Conservation (phyloP, 2,113 vertebrate species). For the Tachycineta bicolor region DNA sequence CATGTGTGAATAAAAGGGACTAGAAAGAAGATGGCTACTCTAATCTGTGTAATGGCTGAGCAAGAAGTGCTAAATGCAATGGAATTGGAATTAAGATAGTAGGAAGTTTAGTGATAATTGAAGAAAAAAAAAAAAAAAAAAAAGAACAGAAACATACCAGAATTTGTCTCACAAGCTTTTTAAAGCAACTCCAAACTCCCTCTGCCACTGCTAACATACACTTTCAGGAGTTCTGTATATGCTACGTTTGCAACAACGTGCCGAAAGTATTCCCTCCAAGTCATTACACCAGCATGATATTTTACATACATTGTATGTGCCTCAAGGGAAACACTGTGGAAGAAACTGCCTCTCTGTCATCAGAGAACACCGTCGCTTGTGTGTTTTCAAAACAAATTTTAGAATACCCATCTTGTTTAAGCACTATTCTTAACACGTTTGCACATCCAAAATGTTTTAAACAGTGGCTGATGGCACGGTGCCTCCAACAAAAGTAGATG, state of each 20-base stretch:
- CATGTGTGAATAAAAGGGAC: background rate
- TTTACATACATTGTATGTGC: background rate
- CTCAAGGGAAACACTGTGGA: background rate
- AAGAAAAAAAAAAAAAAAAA: background rate
- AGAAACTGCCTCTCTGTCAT: background rate
- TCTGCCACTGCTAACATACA: background rate
- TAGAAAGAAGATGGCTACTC: background rate
- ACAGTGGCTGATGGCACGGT: background rate
- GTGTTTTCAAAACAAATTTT: background rate
- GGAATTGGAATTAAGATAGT: background rate
- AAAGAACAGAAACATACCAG: background rate
- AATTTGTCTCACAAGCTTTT: background rate
- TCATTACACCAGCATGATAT: fast-evolving
- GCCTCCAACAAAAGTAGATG: background rate
- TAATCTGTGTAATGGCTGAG: background rate
- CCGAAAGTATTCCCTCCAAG: background rate
- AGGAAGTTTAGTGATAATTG: background rate
- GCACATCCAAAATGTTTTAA: constrained; percentile 30
- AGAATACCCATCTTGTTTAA: background rate
- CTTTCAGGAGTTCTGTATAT: background rate
- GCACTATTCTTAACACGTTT: background rate
- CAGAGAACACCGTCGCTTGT: background rate
- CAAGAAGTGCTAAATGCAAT: background rate
- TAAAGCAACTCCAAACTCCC: background rate
- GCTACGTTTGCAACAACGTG: fast-evolving